Evolutionary conservation across 2,888 invertebrate species (phyloP), one percentile per base, ranked within the genome.

Genomic region (Aphodius sticticus): DNA sequence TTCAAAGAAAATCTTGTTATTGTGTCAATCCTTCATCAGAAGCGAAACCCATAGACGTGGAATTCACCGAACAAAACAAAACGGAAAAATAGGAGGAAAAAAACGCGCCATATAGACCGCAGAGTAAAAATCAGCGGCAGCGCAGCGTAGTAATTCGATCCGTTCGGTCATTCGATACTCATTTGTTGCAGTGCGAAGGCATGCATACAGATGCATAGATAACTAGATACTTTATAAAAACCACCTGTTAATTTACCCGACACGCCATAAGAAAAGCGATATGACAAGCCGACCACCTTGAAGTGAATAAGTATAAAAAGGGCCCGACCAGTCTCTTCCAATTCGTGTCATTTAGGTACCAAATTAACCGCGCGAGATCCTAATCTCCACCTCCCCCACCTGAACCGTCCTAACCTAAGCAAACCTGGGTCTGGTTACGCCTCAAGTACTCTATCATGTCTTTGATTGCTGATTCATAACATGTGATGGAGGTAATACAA

Each of bases 291-390:
- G 84, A 84, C 84, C 84, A 84, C 84, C 84, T 83, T 82, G 84
- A 82, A 81, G 81, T 70, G 77, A 81, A 81, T 79, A 79, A 81
- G 71, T 77, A 77, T 75, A 81, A 81, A 79, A 81, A 76, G 79
- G 79, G 76, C 70, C 26, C 76, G 80, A 77, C 77, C 79, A 82
- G 84, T 85, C 85, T 81, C 83, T 83, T 84, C 82, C 81, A 82
- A 84, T 85, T 81, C 82, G 83, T 82, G 84, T 85, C 84, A 84
- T 82, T 82, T 83, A 84, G 82, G 83, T 82, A 84, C 84, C 84
- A 85, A 85, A 85, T 85, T 85, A 85, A 85, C 83, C 84, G 84
- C 77, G 83, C 82, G 74, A 84, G 84, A 83, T 81, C 79, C 82
- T 82, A 77, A 80, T 81, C 80, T 79, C 16, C 70, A 78, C 37